A percentile compares a stretch with the other conserved stretches of the same genome.
Evolutionary conservation across 2,888 invertebrate species (phyloP).

Genomic region (Athalia circularis): DNA sequence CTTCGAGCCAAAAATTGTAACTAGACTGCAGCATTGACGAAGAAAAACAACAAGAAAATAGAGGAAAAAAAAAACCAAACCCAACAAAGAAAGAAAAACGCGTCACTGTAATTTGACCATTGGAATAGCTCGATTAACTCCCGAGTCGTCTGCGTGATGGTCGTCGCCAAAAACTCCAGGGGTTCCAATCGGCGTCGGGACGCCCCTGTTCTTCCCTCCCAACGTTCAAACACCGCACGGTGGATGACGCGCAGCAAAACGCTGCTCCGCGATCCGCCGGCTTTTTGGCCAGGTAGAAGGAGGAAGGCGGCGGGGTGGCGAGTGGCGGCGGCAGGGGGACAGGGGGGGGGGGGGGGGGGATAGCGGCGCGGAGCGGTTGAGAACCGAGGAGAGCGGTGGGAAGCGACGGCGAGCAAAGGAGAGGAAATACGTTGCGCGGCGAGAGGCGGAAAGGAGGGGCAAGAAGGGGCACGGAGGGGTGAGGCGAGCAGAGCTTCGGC

Average conservation of each 20-base stretch:
- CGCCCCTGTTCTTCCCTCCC: slow-evolving; percentile 26
- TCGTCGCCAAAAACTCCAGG: background rate
- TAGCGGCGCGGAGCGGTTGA: slow-evolving; percentile 43
- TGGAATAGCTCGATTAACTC: background rate
- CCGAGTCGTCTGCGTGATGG: background rate
- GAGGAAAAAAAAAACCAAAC: background rate
- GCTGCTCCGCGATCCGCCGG: slow-evolving; percentile 51
- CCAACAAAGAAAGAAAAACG: background rate
- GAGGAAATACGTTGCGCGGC: slow-evolving; percentile 47
- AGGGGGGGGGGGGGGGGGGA: slow-evolving; percentile 44
- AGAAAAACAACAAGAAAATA: too few relatives aligned
- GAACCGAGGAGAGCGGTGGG: slow-evolving; percentile 48
- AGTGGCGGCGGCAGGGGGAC: slow-evolving; percentile 44
- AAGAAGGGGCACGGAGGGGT: slow-evolving; percentile 41
- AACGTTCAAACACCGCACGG: slow-evolving; percentile 6
- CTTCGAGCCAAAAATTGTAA: too few relatives aligned
- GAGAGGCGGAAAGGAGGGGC: slow-evolving; percentile 45
- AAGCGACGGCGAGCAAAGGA: slow-evolving; percentile 49
- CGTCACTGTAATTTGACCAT: background rate
- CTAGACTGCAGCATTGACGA: too few relatives aligned
- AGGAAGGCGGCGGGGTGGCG: slow-evolving; percentile 44
- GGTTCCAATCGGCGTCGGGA: slow-evolving; percentile 8
- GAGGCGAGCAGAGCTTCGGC: slow-evolving; percentile 45
- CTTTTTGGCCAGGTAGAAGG: slow-evolving; percentile 54
- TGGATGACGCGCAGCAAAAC: slow-evolving; percentile 47